Conservation (phyloP, 2,888 invertebrate species). For the Apamea epomidion region DNA sequence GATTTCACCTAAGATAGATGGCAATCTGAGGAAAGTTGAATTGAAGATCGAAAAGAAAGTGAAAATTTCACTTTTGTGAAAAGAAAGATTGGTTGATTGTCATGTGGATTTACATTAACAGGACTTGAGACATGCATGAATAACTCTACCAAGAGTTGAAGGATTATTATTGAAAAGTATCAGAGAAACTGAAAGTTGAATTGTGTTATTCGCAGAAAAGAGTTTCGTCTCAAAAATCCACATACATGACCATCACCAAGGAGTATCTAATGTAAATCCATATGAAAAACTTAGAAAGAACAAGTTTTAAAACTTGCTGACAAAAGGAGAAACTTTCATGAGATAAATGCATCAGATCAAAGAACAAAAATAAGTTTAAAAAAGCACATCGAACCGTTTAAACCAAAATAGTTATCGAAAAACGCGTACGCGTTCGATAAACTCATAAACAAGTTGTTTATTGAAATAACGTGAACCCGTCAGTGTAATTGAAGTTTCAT, state of each 20-base stretch:
- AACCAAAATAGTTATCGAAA: slow-evolving; percentile 13
- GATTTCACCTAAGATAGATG: slow-evolving; percentile 50
- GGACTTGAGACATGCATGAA: background rate
- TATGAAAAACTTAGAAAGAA: background rate
- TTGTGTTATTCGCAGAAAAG: background rate
- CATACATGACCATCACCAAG: slow-evolving; percentile 12
- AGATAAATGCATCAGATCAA: slow-evolving; percentile 61
- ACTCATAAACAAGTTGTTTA: background rate
- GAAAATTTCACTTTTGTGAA: background rate
- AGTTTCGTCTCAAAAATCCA: slow-evolving; percentile 23
- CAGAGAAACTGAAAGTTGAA: background rate
- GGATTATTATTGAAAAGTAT: slow-evolving; percentile 1
- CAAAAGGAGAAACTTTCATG: slow-evolving; percentile 41
- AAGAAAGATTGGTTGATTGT: slow-evolving; percentile 6
- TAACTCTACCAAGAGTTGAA: background rate
- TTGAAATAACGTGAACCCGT: slow-evolving; percentile 16
- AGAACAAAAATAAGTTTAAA: slow-evolving; percentile 21
- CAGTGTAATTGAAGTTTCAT: slow-evolving; percentile 9
- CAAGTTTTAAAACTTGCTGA: background rate
- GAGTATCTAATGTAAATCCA: too few species aligned
- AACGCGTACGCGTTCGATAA: slow-evolving; percentile 43
- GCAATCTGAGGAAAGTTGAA: background rate
- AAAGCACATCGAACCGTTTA: slow-evolving; percentile 47
- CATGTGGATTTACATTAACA: slow-evolving; percentile 48
- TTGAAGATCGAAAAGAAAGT: slow-evolving; percentile 11